These are phyloP conservation scores for Prietella phreatophila DNA, from an alignment of 2,113 vertebrate species.

Conservation along the genomic window DNA sequence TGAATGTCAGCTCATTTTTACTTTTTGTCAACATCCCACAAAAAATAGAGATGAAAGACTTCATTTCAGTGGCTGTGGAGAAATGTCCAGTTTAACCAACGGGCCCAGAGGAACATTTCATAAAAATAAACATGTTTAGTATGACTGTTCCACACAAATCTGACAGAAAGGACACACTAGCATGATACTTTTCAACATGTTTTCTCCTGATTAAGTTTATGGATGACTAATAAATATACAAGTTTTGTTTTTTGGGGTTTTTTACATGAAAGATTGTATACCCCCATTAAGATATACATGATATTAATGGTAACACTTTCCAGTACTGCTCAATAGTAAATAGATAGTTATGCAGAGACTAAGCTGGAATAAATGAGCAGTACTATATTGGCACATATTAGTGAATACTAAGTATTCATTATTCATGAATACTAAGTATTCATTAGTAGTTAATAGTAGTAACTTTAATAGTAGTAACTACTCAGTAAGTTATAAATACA, in stretches of 20 bases:
- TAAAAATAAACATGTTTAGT: neutral
- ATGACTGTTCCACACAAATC: neutral
- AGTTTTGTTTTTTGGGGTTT: neutral
- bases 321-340: neutral
- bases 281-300: neutral
- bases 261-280: neutral
- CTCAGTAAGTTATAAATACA: neutral
- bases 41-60: constrained; percentile 23
- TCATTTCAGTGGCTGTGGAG: constrained; percentile 20
- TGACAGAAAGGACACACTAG: constrained; percentile 21
- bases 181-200: neutral
- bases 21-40: constrained; percentile 38
- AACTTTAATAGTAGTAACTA: neutral
- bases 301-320: neutral
- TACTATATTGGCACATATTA: neutral
- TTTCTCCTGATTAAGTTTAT: neutral
- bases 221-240: neutral
- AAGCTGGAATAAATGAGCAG: neutral
- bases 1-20: constrained; percentile 21
- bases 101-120: constrained; percentile 1
- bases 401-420: neutral
- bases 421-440: neutral
- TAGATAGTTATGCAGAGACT: neutral
- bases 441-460: neutral
- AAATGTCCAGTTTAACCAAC: constrained; percentile 24